phyloP scores from a whole-genome alignment of 2,797 vertebrate species.

The Lophotriccus pileatus region DNA sequence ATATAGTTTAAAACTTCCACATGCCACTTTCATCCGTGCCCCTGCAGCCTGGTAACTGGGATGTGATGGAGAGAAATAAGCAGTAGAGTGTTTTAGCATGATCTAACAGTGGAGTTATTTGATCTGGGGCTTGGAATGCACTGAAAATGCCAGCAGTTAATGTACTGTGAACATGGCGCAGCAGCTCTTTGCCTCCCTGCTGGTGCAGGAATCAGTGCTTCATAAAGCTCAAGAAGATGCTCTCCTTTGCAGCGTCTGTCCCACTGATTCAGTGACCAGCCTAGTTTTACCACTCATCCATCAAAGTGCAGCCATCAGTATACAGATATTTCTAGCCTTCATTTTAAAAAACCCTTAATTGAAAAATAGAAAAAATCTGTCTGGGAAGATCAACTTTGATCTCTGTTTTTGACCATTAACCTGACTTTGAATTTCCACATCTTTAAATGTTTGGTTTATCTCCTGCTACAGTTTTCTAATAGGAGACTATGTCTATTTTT shows the following conservation, averaged over 20 bases:
- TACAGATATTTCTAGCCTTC: background rate
- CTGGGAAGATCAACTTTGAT: background rate
- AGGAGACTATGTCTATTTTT: background rate
- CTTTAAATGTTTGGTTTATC: background rate
- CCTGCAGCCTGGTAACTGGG: background rate
- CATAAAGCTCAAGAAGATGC: background rate
- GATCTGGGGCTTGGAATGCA: background rate
- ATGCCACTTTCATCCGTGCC: rapidly evolving
- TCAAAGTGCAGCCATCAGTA: background rate
- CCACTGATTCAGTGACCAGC: background rate
- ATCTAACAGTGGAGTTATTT: slow-evolving; percentile 18
- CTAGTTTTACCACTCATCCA: background rate
- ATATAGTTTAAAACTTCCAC: background rate
- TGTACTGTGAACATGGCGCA: background rate
- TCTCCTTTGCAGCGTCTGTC: background rate
- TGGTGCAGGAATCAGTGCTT: background rate
- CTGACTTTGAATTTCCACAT: background rate
- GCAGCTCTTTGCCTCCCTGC: background rate
- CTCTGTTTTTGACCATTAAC: background rate
- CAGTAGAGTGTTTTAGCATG: background rate
- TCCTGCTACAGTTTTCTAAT: background rate
- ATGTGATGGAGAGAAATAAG: background rate
- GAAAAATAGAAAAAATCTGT: background rate
- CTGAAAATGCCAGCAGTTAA: background rate
- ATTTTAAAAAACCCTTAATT: rapidly evolving